Evolutionary conservation across 2,888 invertebrate genomes (phyloP), one percentile per base, ranked within the genome.

Genomic region (Automeris io): DNA sequence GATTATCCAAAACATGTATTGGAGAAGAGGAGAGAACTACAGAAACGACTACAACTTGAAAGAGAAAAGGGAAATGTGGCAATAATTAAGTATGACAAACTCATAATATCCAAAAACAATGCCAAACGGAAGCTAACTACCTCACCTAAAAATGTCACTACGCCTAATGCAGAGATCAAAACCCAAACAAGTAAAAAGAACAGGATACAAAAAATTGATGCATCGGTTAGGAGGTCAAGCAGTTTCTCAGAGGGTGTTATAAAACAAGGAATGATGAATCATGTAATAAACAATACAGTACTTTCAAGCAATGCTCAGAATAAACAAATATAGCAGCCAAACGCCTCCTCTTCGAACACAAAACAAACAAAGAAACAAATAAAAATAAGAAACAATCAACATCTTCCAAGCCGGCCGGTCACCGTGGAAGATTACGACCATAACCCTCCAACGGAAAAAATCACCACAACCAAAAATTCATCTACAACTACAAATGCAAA

Each of bases 1-100:
- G 43, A 45, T 24, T 49, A 41, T 33, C 43, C 45, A 5, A 39
- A 38, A 33, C 12, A 41, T 8, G 24, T 45, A 33, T 13, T 46
- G 2, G 22, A 34, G 22, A 34, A 34, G 11, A 21, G 33, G 7
- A 34, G 9, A 9, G 12, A n/a, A 2, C 33, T 22, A 22, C 33
- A 34, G 11, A 13, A 22, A 12, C 33, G 22, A 9, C 5, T 22
- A 1, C 2, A 22, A 8, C 1, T 13, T 1, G 33, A 34, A 13
- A 34, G 12, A 12, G 22, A 34, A n/a, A 34, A 34, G 7, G 33
- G 33, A 7, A 13, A 34, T 5, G 8, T 2, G 12, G 22, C 13
- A 0, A 13, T 5, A 12, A 22, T 22, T 22, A 34, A 13, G 3
- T 34, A 34, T 13, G 33, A 34, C 12, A 13, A 34, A 22, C 8